Base-by-base conservation (phyloP, 2,888 invertebrate species). In the Synanthedon myopaeformis region DNA sequence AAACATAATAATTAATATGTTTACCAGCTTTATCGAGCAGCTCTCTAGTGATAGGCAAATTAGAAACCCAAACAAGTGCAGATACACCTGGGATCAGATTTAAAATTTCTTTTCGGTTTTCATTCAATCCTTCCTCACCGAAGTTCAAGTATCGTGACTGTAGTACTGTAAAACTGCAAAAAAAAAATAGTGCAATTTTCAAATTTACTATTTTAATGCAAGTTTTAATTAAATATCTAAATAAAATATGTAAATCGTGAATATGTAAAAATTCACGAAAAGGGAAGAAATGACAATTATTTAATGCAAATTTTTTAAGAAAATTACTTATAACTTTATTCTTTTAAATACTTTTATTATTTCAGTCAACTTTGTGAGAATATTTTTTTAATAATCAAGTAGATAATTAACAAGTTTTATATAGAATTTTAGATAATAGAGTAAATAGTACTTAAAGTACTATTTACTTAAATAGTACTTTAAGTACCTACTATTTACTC, bases 11-110 rank as follows among this genome's bases (percentile, higher is more conserved):
- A 11, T 3, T 3, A 45, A n/a, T 45, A 12, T 49, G 4, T 58
- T 66, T 76, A 92, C 92, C 93, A 64, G 92, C 93, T 62, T 79
- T 85, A 59, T 92, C 89, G 53, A 94, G 67, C 8, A 94, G 77
- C 62, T 92, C 91, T 51, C 78, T 84, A 51, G 88, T 81, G 50
- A 90, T 80, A 10, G 75, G 77, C n/a, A 74, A 69, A 53, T 83
- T 72, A 1, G 85, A 80, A 35, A 73, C 61, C 88, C 88, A 89
- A 13, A 92, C 89, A 8, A 94, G 74, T 0, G 89, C 94, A 58
- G 92, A 90, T 49, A 90, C 89, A 35, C 92, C 93, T 13, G 82
- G 76, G 4, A 92, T 89, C 41, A 90, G 77, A 53, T 88, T 80
- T 51, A 91, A 64, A 2, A 92, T 79, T 57, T 90, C 89, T 0